Conservation (phyloP, 2,797 vertebrate genomes). For the Lophotriccus pileatus region DNA sequence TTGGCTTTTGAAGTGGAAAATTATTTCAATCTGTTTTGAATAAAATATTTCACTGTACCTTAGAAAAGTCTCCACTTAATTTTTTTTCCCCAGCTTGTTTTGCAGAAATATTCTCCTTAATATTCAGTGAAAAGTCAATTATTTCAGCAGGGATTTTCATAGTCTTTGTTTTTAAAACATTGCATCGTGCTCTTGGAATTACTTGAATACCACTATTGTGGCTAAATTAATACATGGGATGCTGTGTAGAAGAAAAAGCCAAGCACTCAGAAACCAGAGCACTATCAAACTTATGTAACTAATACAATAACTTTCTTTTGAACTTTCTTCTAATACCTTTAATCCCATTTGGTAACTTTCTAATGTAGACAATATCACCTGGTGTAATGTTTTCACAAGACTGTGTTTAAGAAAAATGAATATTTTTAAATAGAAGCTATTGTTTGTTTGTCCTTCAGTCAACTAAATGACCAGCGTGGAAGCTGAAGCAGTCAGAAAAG, state of each 20-base stretch:
- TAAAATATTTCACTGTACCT: not conserved
- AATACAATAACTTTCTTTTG: not conserved
- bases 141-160: not conserved
- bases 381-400: not conserved
- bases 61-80: not conserved
- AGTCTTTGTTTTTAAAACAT: not conserved
- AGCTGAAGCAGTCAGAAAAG: not conserved
- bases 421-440: conserved; percentile 6
- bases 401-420: not conserved
- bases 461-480: not conserved
- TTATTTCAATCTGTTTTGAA: not conserved
- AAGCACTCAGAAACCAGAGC: not conserved
- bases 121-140: conserved; percentile 13
- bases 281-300: not conserved
- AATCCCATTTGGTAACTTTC: not conserved
- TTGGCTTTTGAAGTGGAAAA: not conserved
- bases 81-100: not conserved
- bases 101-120: not conserved
- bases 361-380: not conserved
- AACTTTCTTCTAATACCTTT: not conserved
- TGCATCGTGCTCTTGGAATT: not conserved
- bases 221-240: not conserved
- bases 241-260: not conserved
- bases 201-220: not conserved
- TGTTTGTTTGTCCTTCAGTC: conserved; percentile 10